Base-by-base conservation (phyloP, 2,888 invertebrate genomes). In the Lithophane ornitopus region DNA sequence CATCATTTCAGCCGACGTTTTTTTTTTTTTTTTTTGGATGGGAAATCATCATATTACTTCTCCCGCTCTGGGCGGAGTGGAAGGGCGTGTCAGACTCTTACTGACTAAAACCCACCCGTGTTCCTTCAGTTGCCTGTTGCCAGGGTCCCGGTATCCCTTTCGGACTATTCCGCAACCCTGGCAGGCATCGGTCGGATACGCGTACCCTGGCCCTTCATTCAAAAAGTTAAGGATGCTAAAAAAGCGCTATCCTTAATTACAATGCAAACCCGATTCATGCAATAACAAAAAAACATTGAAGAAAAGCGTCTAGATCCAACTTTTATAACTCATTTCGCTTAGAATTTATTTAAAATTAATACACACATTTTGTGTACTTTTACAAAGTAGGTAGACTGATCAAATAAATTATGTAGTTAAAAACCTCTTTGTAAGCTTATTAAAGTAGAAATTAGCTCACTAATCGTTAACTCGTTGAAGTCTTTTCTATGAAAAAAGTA, bases 401-500 rank as follows among this genome's bases (percentile, higher is more conserved):
- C n/a, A 44, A 28, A 44, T 11, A 7, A n/a, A 16, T 28, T 22
- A 28, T 7, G 44, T 16, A 11, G 3, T 44, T 12, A 28, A 62
- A 28, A 41, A 4, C 3, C 22, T 54, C 0, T 16, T n/a, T 12
- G 0, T 26, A 3, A 11, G 41, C 9, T 8, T 9, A 19, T 1
- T 26, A 22, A 28, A 28, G 3, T 7, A 34, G 2, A 28, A 52
- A 22, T 39, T 39, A 2, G 12, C n/a, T 34, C 34, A 59, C 26
- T 52, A 16, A 9, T 0, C 0, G 4, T 3, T 3, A 39, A 26
- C 82, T 71, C 89, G 90, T 90, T 90, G 84, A 90, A 70, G 74
- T 90, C 89, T 89, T 90, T 89, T 86, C 26, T 80, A 81, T 44
- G 39, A 28, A 59, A 70, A 49, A 70, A 67, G 3, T 11, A 0